A percentile compares a stretch with the other conserved stretches of the same genome.
phyloP scores from a whole-genome alignment of 2,113 vertebrate genomes.

The Chaetorhynchus papuensis region DNA sequence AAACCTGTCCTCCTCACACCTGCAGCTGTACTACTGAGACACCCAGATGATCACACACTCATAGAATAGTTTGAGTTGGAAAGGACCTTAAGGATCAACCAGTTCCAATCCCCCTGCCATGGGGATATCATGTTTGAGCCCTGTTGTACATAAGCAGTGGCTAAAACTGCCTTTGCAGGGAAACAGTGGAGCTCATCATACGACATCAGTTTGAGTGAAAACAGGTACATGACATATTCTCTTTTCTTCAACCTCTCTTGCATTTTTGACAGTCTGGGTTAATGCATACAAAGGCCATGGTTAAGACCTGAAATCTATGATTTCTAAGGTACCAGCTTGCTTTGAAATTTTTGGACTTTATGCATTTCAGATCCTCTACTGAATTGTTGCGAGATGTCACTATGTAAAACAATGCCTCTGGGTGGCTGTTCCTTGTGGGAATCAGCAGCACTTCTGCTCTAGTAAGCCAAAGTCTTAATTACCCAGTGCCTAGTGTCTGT shows the following conservation, averaged over 20 bases:
- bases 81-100: neutral
- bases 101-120: neutral
- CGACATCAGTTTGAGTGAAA: neutral
- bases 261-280: neutral
- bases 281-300: neutral
- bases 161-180: neutral
- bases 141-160: neutral
- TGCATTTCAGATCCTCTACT: neutral
- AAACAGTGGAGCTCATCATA: neutral
- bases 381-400: neutral
- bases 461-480: conserved; percentile 77
- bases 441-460: conserved; percentile 63
- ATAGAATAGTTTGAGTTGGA: too few relatives aligned
- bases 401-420: conserved; percentile 48
- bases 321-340: neutral
- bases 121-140: fast-evolving
- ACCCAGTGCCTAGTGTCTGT: conserved; percentile 69
- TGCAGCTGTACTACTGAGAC: neutral
- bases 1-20: neutral
- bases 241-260: neutral
- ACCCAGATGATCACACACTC: neutral
- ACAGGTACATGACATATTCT: fast-evolving
- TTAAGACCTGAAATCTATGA: neutral
- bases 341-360: neutral
- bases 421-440: conserved; percentile 22